A percentile compares a stretch with the other conserved stretches of the same genome.
Conservation (phyloP, 2,797 vertebrate species). For the Sebastolobus altivelis region DNA sequence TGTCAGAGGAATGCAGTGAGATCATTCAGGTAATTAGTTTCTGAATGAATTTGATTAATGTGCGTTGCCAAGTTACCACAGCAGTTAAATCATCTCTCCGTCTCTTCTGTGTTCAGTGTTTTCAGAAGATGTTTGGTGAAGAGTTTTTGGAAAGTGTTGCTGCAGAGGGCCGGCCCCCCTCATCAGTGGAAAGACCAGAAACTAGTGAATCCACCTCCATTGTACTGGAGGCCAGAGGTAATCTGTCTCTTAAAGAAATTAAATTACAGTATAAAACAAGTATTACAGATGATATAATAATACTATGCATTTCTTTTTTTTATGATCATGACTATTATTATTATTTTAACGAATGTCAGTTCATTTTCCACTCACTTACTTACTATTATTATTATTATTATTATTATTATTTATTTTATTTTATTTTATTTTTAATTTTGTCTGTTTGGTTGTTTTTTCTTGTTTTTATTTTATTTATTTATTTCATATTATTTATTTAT, state of each 20-base stretch:
- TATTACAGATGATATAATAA: background rate
- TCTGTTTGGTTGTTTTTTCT: too few species aligned
- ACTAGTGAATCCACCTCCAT: conserved; percentile 70
- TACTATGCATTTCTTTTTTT: too few species aligned
- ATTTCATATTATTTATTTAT: too few species aligned
- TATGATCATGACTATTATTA: too few species aligned
- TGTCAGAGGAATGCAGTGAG: conserved; percentile 87
- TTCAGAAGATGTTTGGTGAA: conserved; percentile 78
- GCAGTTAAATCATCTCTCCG: background rate
- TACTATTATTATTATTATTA: too few species aligned
- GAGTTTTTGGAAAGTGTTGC: conserved; percentile 67
- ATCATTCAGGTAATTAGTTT: conserved; percentile 85
- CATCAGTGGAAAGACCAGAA: conserved; percentile 69
- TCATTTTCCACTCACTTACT: too few species aligned
- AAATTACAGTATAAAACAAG: background rate
- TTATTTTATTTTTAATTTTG: too few species aligned
- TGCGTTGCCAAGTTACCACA: background rate
- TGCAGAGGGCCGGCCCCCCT: conserved; percentile 29
- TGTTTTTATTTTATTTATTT: too few species aligned
- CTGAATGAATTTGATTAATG: background rate
- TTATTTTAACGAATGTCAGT: too few species aligned
- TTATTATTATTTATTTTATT: too few species aligned
- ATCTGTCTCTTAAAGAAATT: background rate
- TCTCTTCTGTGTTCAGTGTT: conserved; percentile 73
- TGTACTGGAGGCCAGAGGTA: conserved; percentile 84